phyloP scores from a whole-genome alignment of 2,113 vertebrate species.

The Ophiodon elongatus region DNA sequence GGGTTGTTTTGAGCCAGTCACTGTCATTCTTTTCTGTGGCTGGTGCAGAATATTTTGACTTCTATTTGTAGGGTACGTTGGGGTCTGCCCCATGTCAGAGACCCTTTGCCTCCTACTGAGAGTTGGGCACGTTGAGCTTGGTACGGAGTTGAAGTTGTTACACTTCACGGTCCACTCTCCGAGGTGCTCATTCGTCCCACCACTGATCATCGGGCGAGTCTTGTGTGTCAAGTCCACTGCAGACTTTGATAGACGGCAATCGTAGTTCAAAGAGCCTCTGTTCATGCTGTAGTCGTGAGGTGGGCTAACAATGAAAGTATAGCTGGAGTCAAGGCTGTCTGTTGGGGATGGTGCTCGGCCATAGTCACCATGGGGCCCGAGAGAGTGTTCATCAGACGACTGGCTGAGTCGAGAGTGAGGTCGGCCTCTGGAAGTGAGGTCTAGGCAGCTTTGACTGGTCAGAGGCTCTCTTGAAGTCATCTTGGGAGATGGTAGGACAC shows the following conservation, averaged over 20 bases:
- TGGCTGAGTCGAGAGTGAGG: conserved; percentile 73
- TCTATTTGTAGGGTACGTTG: conserved; percentile 41
- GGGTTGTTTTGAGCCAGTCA: conserved; percentile 38
- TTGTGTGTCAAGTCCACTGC: conserved; percentile 79
- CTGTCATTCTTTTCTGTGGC: conserved; percentile 27
- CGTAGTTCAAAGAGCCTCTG: conserved; percentile 67
- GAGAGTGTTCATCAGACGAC: conserved; percentile 79
- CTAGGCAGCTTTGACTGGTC: conserved; percentile 75
- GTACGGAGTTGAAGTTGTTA: conserved; percentile 39
- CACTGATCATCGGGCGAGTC: conserved; percentile 65
- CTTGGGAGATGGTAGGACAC: conserved; percentile 40
- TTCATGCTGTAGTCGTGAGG: conserved; percentile 65
- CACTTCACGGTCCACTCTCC: conserved; percentile 56
- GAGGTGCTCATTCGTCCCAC: conserved; percentile 39
- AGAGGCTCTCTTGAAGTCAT: conserved; percentile 57
- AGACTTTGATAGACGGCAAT: conserved; percentile 78
- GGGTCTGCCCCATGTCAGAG: conserved; percentile 37
- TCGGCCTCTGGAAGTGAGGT: conserved; percentile 71
- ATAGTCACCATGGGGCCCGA: conserved; percentile 63
- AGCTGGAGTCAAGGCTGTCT: conserved; percentile 86
- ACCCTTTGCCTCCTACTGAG: conserved; percentile 15
- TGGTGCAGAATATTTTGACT: conserved; percentile 41
- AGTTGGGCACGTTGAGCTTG: conserved; percentile 39
- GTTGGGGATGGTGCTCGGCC: conserved; percentile 78
- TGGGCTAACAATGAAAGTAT: conserved; percentile 84